Base-by-base conservation (phyloP, 2,797 vertebrate genomes). In the Thalassophryne amazonica region DNA sequence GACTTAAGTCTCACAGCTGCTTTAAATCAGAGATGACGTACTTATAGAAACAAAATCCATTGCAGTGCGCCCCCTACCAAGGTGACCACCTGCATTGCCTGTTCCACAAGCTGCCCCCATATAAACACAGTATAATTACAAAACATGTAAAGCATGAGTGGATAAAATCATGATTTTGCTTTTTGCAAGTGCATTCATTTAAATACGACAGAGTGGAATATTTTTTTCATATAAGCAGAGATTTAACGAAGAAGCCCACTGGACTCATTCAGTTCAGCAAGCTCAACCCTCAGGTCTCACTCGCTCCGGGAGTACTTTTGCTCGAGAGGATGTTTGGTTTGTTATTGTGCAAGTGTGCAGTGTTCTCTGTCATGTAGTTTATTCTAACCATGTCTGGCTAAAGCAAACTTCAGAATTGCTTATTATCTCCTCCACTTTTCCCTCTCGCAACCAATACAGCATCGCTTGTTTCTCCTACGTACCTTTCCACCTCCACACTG, bases 351-450 rank as follows among this genome's bases (percentile, higher is more conserved):
- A 24, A 16, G 24, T 51, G 41, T 46, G 45, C 11, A 7, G 39
- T 48, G 18, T 58, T 68, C 51, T 48, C 23, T 52, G 40, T 62
- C 57, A 23, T 43, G 25, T 14, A 42, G 18, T 57, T 58, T 36
- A 46, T 59, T 63, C 46, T 60, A 23, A 56, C 40, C 6, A 22
- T 37, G 48, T 32, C 46, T 68, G 39, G 13, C 27, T 59, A 31
- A 57, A 65, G 38, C 55, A 55, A 64, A 49, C 39, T 48, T 60
- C 15, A 42, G 35, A 22, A 22, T 51, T 65, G 24, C 56, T 48
- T 20, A 28, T 58, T 30, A 49, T 46, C 43, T 50, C 50, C 38
- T 24, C 20, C 5, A 2, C 34, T 49, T 12, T 33, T 28, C 18
- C 7, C 1, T 40, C 7, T 61, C 18, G 4, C 48, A 54, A 23